Conservation (phyloP, 2,797 vertebrate genomes). For the Malurus splendens region DNA sequence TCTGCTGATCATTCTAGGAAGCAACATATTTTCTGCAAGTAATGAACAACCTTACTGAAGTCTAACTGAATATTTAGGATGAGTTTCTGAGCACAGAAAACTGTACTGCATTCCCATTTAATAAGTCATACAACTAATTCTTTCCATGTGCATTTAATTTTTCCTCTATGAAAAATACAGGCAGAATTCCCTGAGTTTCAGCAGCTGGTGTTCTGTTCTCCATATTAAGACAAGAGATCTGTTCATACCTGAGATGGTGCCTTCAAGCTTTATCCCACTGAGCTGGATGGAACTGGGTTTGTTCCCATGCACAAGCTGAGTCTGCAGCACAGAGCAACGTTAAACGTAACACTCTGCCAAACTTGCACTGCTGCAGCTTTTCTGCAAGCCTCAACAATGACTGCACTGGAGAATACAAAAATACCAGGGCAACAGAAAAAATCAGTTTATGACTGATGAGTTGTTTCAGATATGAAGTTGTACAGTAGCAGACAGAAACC, state of each 20-base stretch:
- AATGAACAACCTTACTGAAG: not conserved
- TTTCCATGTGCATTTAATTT: constrained; percentile 16
- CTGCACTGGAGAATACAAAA: not conserved
- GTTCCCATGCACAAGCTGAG: not conserved
- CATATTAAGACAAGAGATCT: not conserved
- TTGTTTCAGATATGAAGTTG: not conserved
- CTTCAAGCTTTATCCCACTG: not conserved
- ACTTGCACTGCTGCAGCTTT: not conserved
- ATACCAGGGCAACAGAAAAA: not conserved
- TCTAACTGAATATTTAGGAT: not conserved
- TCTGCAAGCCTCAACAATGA: not conserved
- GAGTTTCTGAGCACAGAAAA: constrained; percentile 2
- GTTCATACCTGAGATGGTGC: not conserved
- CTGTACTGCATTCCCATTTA: not conserved
- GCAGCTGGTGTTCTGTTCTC: not conserved
- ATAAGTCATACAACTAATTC: not conserved
- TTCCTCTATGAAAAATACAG: not conserved
- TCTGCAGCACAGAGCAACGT: not conserved
- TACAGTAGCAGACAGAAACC: not conserved
- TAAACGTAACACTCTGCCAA: not conserved
- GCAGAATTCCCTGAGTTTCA: not conserved
- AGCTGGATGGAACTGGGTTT: not conserved
- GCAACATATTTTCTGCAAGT: not conserved
- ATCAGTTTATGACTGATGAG: not conserved
- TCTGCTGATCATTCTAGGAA: not conserved